A percentile compares a stretch with the other conserved stretches of the same genome.
Conservation (phyloP, 2,888 invertebrate species). For the Drosophila paranaensis region DNA sequence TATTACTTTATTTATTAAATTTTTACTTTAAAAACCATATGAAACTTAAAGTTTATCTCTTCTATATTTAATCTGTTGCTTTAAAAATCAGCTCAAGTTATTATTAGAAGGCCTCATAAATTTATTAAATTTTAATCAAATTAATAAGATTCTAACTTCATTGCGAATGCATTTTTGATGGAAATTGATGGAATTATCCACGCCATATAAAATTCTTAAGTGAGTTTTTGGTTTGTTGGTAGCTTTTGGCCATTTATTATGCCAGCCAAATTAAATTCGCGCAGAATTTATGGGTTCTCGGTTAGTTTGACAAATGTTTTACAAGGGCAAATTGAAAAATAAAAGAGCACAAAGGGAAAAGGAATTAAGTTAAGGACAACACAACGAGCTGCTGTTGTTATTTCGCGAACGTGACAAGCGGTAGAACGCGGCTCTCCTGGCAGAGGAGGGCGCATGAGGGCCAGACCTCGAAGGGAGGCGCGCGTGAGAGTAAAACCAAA, state of each 20-base stretch:
- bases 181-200: neutral
- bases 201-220: neutral
- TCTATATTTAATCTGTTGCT: too few species aligned
- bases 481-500: slow-evolving; percentile 59
- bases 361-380: slow-evolving; percentile 56
- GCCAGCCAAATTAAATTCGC: slow-evolving; percentile 24
- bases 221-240: slow-evolving; percentile 1
- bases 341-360: slow-evolving; percentile 30
- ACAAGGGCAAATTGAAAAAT: slow-evolving; percentile 37
- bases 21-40: too few species aligned
- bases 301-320: slow-evolving; percentile 34
- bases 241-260: slow-evolving; percentile 31
- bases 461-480: slow-evolving; percentile 21
- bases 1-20: too few species aligned
- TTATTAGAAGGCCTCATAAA: neutral
- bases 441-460: neutral
- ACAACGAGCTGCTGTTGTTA: slow-evolving; percentile 52
- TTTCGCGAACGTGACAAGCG: slow-evolving; percentile 60
- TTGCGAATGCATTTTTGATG: neutral
- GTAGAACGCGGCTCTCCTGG: slow-evolving; percentile 17
- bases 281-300: slow-evolving; percentile 36
- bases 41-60: too few species aligned
- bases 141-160: neutral
- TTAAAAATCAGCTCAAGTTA: too few species aligned
- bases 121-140: neutral